Conservation (phyloP, 2,797 vertebrate species). For the Gymnothorax javanicus region DNA sequence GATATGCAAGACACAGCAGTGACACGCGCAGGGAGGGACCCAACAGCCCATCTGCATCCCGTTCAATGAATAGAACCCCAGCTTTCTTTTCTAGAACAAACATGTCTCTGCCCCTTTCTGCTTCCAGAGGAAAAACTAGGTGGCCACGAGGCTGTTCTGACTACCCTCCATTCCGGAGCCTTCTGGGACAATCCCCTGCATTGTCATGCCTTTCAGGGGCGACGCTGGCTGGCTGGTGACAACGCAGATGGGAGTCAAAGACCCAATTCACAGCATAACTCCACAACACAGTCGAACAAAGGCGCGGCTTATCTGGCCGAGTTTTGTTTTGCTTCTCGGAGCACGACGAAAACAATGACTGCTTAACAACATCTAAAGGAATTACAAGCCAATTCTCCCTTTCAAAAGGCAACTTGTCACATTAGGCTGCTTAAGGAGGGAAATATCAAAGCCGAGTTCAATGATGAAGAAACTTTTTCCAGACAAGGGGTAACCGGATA, state of each 20-base stretch:
- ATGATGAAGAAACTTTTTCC: not conserved
- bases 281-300: constrained; percentile 8
- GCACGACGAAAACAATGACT: constrained; percentile 3
- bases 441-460: not conserved
- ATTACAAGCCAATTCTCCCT: not conserved
- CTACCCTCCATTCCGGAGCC: not conserved
- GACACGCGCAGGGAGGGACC: not conserved
- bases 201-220: not conserved
- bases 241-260: not conserved
- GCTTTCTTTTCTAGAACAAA: not conserved
- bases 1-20: not conserved
- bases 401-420: not conserved
- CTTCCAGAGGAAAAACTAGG: not conserved
- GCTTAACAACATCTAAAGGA: not conserved
- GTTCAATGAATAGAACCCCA: not conserved
- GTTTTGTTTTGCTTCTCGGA: constrained; percentile 15
- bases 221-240: not conserved
- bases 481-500: not conserved
- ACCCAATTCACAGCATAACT: not conserved
- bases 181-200: constrained; percentile 11
- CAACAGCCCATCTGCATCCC: not conserved
- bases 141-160: not conserved
- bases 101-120: not conserved
- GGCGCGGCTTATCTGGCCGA: not conserved
- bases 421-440: not conserved